Base-by-base conservation (phyloP, 2,888 invertebrate genomes). In the Drosophila austrosaltans region DNA sequence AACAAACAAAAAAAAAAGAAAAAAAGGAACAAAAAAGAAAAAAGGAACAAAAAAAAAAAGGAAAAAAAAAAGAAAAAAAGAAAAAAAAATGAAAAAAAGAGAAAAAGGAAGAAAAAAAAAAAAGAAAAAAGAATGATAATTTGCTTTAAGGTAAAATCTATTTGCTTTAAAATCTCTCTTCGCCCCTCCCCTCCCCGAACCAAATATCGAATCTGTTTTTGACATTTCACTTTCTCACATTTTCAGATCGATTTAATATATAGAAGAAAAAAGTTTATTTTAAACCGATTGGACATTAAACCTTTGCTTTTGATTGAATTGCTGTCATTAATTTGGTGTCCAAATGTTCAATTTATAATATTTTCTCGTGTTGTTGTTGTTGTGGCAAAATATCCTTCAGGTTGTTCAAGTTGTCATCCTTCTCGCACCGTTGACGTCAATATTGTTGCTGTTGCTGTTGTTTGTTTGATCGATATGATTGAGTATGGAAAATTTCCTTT, bases 201-300 rank as follows among this genome's bases (percentile, higher is more conserved):
- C 28, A 28, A 28, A 28, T 28, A 3, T 3, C 28, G 28, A 28
- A 3, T 28, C 28, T 5, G n/a, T 6, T 20, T 36, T 57, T 36
- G 57, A 48, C 22, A 84, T 85, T 83, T 82, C 72, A 85, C 84
- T 84, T 84, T 84, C 76, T 75, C 80, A 72, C 72, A 54, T 57
- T 56, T 42, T 20, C 16, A 28, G 28, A 44, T 39, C 42, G 12
- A 22, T n/a, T 54, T 39, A 36, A 58, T 25, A 48, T 77, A 70
- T 80, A 77, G 71, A 66, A 79, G 77, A 64, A 69, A 74, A 78
- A 74, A 57, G 22, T 42, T 40, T 30, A 44, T 39, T 48, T 36
- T 39, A 63, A 68, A 56, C 63, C 56, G 57, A 69, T 60, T 72
- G 59, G 69, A 75, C 67, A 69, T 72, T 72, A 83, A 76, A 75